A percentile compares a stretch with the other conserved stretches of the same genome.
Evolutionary conservation across 1,140 invertebrate genomes (phyloP).

Genomic region (Eupeodes corollae): DNA sequence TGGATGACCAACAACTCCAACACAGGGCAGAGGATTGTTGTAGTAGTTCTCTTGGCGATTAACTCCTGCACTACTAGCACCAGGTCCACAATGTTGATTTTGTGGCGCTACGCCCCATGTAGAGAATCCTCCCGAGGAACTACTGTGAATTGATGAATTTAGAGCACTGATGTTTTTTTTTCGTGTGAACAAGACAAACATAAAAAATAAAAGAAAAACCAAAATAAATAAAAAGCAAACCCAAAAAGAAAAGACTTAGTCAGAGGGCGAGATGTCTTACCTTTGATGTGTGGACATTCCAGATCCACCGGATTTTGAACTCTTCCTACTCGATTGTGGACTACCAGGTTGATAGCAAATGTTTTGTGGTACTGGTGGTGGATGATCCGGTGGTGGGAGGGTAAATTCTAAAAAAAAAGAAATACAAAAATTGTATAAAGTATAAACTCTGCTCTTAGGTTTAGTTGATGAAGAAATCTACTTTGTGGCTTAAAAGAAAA

Average conservation of each 20-base stretch:
- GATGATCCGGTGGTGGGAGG: conserved; percentile 69
- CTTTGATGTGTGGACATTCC: conserved; percentile 35
- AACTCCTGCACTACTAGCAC: neutral
- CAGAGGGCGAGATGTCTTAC: conserved; percentile 15
- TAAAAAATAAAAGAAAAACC: neutral
- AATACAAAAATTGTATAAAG: too few relatives aligned
- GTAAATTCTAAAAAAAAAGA: conserved; percentile 48
- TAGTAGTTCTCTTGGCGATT: conserved; percentile 25
- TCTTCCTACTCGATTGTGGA: conserved; percentile 33
- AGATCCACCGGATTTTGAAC: conserved; percentile 33
- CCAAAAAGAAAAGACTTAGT: neutral
- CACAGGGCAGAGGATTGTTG: conserved; percentile 29
- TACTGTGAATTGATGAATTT: conserved; percentile 34
- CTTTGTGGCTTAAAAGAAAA: too few relatives aligned
- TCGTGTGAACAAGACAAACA: neutral
- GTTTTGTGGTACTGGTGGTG: conserved; percentile 46
- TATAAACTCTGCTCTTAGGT: too few relatives aligned
- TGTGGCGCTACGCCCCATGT: conserved; percentile 33
- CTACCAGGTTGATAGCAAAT: conserved; percentile 31
- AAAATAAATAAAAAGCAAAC: neutral
- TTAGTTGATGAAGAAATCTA: too few relatives aligned
- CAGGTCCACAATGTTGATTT: conserved; percentile 16
- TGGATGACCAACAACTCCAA: conserved; percentile 8
- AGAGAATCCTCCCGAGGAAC: conserved; percentile 34
- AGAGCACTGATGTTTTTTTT: conserved; percentile 16